These are phyloP conservation scores for Agrochola litura DNA, from an alignment of 2,888 invertebrate species.

Conservation along the genomic window DNA sequence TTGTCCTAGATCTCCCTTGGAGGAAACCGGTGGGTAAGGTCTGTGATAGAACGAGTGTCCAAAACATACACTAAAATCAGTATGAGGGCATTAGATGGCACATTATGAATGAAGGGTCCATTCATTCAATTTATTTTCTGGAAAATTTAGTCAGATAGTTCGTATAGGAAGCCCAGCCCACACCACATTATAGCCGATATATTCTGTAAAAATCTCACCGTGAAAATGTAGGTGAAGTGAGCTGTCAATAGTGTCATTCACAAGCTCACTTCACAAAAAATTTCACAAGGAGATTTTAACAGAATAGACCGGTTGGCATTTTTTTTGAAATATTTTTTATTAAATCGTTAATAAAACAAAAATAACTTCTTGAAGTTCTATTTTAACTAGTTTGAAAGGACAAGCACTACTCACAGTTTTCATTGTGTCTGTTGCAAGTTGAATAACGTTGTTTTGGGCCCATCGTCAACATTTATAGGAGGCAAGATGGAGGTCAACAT, in stretches of 20 bases:
- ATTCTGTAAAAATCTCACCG: not conserved
- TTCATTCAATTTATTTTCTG: not conserved
- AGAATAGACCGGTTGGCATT: not conserved
- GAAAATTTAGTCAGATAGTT: not conserved
- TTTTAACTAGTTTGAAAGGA: not conserved
- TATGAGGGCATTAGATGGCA: not conserved
- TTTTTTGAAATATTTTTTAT: not conserved
- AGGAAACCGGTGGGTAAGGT: not conserved
- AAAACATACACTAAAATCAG: not conserved
- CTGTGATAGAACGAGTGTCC: not conserved
- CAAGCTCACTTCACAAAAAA: not conserved
- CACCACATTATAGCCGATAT: too few relatives aligned
- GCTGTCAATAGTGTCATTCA: not conserved
- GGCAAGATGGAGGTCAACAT: slow-evolving; percentile 41
- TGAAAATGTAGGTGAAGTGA: not conserved
- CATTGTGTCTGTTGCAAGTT: slow-evolving; percentile 41
- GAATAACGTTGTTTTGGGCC: slow-evolving; percentile 24
- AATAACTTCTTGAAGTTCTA: not conserved
- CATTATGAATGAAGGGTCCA: not conserved
- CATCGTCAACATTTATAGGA: slow-evolving; percentile 45
- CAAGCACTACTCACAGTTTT: slow-evolving; percentile 45
- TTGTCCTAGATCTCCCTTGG: not conserved
- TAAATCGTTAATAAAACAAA: not conserved
- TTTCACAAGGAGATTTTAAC: not conserved
- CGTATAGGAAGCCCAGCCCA: too few relatives aligned